Base-by-base conservation (phyloP, 1,140 invertebrate species). In the Microplitis demolitor region DNA sequence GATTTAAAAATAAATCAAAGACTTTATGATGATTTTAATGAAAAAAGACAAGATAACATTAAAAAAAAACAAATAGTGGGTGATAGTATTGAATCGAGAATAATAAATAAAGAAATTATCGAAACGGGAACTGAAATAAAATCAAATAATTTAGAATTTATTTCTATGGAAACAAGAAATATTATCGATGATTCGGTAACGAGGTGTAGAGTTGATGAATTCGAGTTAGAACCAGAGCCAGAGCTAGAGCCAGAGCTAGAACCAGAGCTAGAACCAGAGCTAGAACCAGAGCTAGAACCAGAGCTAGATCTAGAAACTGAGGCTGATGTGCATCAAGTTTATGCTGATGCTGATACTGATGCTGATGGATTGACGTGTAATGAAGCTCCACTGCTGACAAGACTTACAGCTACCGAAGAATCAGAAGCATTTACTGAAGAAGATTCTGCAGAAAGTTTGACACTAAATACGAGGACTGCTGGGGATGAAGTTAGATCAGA, bases 401-500 rank as follows among this genome's bases (percentile, higher is more conserved):
- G 85, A 70, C 66, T 87, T 4, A 45, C 39, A 11, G 6, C 83
- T 83, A 0, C 11, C 39, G 84, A 84, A 9, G 69, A 81, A 2
- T 85, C 84, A 4, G 83, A 86, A 53, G 74, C 82, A 6, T 87
- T 86, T 35, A 87, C 85, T 4, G 86, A 87, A 39, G 86, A 87
- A 50, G 86, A 87, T 34, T 87, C 86, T 0, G 86, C 86, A 0
- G 85, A 87, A 58, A 87, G 86, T 45, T 70, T 87, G 34, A 78
- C 85, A 0, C 69, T 86, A 6, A 82, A 81, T 0, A 79, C 84
- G 0, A 82, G 82, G 11, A 11, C 4, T 31, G 76, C 78, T 4
- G 78, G 82, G 6, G 84, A 89, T 51, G 89, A 90, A 67, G 85
- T 91, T 4, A 84, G 92, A 69, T 93, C 92, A 5, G 93, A 95